Base-by-base conservation (phyloP, 1,140 invertebrate genomes). In the Aphaenogaster rudis region DNA sequence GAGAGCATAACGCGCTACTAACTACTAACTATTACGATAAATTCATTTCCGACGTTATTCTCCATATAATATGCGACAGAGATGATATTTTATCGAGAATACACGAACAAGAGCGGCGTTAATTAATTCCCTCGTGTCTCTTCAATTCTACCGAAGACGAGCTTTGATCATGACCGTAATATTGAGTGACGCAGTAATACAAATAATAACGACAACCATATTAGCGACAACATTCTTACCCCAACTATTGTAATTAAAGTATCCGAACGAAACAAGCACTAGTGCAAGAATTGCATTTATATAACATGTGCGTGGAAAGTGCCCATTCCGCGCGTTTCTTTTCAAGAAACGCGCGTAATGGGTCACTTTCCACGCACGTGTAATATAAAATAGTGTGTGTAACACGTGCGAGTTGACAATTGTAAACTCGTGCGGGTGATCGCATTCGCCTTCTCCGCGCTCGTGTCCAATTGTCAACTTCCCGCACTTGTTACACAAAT, bases 101-200 rank as follows among this genome's bases (percentile, higher is more conserved):
- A 82, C 71, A 66, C 77, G 28, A 79, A 74, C 48, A 13, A 36
- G 42, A 74, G 57, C 81, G 63, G 5, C 59, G 21, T 33, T 69
- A 80, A 86, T 87, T 87, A 84, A 90, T 87, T 89, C 72, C 21
- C 85, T 72, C 77, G 71, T 78, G 50, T 15, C 52, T 87, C 72
- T 84, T 82, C 59, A 52, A 39, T 28, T 52, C 15, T 74, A 74
- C 28, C 45, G 77, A 87, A 86, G 59, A 33, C 59, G 78, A 84
- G 57, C 59, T 86, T 89, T 79, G 78, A 84, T 57, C 66, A 11
- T 63, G 28, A 39, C 54, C n/a, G 69, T 69, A 79, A 21, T 76
- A 45, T 71, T 21, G 39, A 54, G 76, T 88, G 52, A 79, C 72
- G 64, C 52, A 52, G 77, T 89, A 66, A 6, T 36, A 15, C 4